A percentile compares a stretch with the other conserved stretches of the same genome.
phyloP scores from a whole-genome alignment of 2,888 invertebrate genomes.

The Acleris holmiana region DNA sequence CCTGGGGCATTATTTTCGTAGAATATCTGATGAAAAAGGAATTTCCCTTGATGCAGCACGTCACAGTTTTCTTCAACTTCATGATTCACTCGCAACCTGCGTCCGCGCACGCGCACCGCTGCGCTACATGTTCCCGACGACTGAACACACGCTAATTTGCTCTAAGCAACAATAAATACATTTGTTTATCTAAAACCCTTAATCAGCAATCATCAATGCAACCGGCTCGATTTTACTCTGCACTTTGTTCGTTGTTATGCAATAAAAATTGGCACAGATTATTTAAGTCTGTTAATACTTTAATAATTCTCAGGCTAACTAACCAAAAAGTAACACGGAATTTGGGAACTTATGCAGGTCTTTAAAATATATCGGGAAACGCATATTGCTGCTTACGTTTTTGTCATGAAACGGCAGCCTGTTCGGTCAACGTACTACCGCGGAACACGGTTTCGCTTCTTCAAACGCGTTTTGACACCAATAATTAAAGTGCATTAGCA shows the following conservation, averaged over 20 bases:
- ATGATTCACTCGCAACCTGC: slow-evolving; percentile 57
- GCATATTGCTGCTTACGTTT: too few relatives aligned
- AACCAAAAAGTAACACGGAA: neutral
- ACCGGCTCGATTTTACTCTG: slow-evolving; percentile 68
- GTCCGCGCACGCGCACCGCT: slow-evolving; percentile 50
- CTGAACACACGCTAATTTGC: slow-evolving; percentile 57
- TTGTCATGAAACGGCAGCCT: neutral
- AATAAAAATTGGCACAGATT: slow-evolving; percentile 60
- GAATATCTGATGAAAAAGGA: slow-evolving; percentile 64
- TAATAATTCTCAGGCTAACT: neutral
- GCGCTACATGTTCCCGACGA: slow-evolving; percentile 59
- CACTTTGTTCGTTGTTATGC: slow-evolving; percentile 63
- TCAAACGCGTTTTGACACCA: slow-evolving; percentile 46
- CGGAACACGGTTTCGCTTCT: slow-evolving; percentile 42
- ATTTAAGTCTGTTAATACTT: slow-evolving; percentile 25
- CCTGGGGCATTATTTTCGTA: slow-evolving; percentile 52
- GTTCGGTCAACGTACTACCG: slow-evolving; percentile 48
- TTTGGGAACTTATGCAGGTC: neutral
- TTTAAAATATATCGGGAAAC: neutral
- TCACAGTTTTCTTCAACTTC: slow-evolving; percentile 77
- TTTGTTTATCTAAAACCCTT: slow-evolving; percentile 57
- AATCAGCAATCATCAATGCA: slow-evolving; percentile 72
- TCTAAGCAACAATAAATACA: slow-evolving; percentile 64
- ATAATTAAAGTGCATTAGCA: slow-evolving; percentile 32
- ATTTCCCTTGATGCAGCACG: slow-evolving; percentile 71